Evolutionary conservation across 2,888 invertebrate genomes (phyloP), one percentile per base, ranked within the genome.

Genomic region (Labia minor): DNA sequence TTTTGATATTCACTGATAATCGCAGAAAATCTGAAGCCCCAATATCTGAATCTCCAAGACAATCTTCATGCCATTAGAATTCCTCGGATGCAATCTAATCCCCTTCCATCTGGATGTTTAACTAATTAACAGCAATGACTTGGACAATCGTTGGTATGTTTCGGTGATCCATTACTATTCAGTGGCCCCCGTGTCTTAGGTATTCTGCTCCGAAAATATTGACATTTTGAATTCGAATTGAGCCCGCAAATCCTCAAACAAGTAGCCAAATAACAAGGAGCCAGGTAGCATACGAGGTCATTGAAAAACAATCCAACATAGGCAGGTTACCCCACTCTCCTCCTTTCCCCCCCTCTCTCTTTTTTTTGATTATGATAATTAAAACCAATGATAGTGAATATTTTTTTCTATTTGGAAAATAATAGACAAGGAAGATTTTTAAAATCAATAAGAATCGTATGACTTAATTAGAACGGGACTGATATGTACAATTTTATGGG

Each of bases 371-470:
- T 33, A 33, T 33, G 11, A 49, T 49, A 49, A 49, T 49, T 49
- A 49, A 49, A 49, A 49, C 49, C 14, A 49, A 49, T 49, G 49
- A 49, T 49, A 49, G 6, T 49, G 14, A 16, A 49, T 49, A 49
- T n/a, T 49, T 49, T 49, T 49, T 16, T 49, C 14, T 49, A 49
- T 49, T 49, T 49, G 6, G 14, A n/a, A 49, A 49, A 49, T 49
- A 49, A 49, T 49, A 14, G 8, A 4, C n/a, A 14, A 49, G 26
- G 49, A 49, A 16, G n/a, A 49, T 49, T 49, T 49, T 49, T 14
- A 49, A 49, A 49, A 49, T 49, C 49, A 49, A 49, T 49, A 49
- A n/a, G n/a, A 49, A 49, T 49, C 49, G 49, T 49, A 49, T 49
- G 49, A 49, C 49, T 49, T 49, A 49, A 49, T 49, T 49, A 49